Base-by-base conservation (phyloP, 2,113 vertebrate genomes). In the Eira barbara region DNA sequence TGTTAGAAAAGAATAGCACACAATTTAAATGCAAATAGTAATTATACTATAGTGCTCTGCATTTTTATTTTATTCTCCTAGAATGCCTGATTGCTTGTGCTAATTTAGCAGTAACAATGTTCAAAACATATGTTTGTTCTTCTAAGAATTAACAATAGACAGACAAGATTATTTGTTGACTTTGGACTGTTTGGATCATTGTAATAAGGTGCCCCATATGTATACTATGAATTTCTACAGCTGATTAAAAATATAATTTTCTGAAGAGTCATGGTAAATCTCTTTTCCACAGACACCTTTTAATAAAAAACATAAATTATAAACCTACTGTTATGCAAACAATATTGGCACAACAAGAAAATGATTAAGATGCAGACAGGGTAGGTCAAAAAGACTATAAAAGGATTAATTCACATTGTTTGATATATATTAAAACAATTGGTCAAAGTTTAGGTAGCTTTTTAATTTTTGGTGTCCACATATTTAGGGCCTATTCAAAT, bases 181-280 rank as follows among this genome's bases (percentile, higher is more conserved):
- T 94, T 96, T 42, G 82, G 57, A 85, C 65, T 92, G 92, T 57
- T 96, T 97, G 94, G 92, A 96, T 97, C 96, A 95, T 89, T 97
- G 65, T 85, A 95, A 97, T 95, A 97, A 97, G 89, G 55, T 71
- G 14, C 52, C 61, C 95, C 73, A 91, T 86, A 95, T 96, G 90
- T 91, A 97, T 67, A 86, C 97, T 91, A 89, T 97, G 97, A 97
- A 97, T 98, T 97, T 97, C 97, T 97, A 95, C 82, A 96, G 96
- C 97, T 97, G 97, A 97, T 97, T 98, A 98, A 98, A 97, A 97
- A 95, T 97, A 98, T 97, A 97, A 98, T 98, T 98, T 98, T 97
- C 91, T 65, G 94, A 97, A 98, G 78, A 97, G 97, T 97, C 94
- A 83, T 97, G 92, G 76, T 98, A 97, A 98, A 98, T 98, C 97